Evolutionary conservation across 2,888 invertebrate genomes (phyloP), one percentile per base, ranked within the genome.

Genomic region (Icerya purchasi): DNA sequence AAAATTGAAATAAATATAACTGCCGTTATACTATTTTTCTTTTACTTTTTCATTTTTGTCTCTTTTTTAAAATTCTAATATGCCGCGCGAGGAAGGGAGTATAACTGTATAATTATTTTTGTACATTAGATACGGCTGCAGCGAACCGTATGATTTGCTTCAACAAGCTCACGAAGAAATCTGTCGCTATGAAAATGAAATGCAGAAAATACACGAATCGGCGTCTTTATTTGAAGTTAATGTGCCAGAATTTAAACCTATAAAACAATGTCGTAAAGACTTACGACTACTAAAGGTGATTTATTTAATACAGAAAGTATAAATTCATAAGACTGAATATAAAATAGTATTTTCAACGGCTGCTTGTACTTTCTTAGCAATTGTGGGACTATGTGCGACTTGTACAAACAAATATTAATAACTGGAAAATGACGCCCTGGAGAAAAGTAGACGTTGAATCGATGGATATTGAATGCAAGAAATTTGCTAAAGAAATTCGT

Each of bases 371-470:
- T 57, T 65, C 69, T 50, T 70, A 91, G 82, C 88, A 90, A 80
- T 77, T 96, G 14, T 96, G 96, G 96, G 94, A 96, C 74, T 93
- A 94, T 70, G 84, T 87, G 10, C 79, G 80, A 68, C 89, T 93
- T 65, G 92, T 96, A 1, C 81, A 82, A 65, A 87, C 89, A 2
- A 86, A 88, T 68, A 89, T 96, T 61, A 87, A 91, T 68, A 91
- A 93, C 69, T 96, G 96, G 96, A 94, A 94, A 72, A 91, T 87
- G 1, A 94, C 94, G 0, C 89, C 90, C 0, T 96, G 96, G 96
- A 79, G 89, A 60, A 89, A 92, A 71, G 92, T 96, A 62, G 93
- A 96, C 69, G 93, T 94, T 51, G 96, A 96, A 73, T 92, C 93
- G 68, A 94, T 96, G 93, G 96, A 96, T 69, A 89, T 94, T 66